A percentile compares a stretch with the other conserved stretches of the same genome.
Evolutionary conservation across 2,888 invertebrate species (phyloP).

Genomic region (Leptinotarsa peninsularis): DNA sequence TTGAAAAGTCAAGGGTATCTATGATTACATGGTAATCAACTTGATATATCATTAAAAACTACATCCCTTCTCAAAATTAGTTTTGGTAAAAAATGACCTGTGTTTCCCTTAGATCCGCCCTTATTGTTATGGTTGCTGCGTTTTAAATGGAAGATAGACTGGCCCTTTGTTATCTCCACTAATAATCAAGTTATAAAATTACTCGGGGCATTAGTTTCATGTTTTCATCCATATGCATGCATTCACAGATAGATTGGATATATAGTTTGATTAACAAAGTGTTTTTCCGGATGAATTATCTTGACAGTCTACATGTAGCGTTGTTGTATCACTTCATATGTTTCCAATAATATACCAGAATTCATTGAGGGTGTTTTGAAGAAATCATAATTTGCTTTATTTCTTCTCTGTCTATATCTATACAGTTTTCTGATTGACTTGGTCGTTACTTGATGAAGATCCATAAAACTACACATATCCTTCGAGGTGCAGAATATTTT

Average conservation of each 20-base stretch:
- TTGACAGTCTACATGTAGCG: too few species aligned
- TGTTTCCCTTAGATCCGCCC: slow-evolving; percentile 12
- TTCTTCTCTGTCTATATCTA: too few species aligned
- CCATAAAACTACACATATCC: too few species aligned
- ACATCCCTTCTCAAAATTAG: slow-evolving; percentile 3
- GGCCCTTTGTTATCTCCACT: neutral
- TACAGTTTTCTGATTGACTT: too few species aligned
- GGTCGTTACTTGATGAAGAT: too few species aligned
- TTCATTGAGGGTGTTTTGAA: too few species aligned
- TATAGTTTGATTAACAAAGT: too few species aligned
- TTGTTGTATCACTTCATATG: too few species aligned
- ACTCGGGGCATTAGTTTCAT: neutral
- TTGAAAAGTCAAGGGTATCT: slow-evolving; percentile 10
- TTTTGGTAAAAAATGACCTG: slow-evolving; percentile 18
- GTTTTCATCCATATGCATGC: neutral
- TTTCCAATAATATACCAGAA: too few species aligned
- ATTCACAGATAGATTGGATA: slow-evolving; percentile 10
- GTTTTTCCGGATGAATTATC: too few species aligned
- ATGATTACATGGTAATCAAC: slow-evolving; percentile 10
- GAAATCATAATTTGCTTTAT: too few species aligned
- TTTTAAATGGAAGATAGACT: slow-evolving; percentile 1
- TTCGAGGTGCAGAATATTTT: too few species aligned
- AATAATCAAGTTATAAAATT: neutral
- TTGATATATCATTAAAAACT: slow-evolving; percentile 4
- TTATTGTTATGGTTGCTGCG: slow-evolving; percentile 10